These are phyloP conservation scores for Leuciscus idus DNA, from an alignment of 2,113 vertebrate genomes.

Conservation along the genomic window DNA sequence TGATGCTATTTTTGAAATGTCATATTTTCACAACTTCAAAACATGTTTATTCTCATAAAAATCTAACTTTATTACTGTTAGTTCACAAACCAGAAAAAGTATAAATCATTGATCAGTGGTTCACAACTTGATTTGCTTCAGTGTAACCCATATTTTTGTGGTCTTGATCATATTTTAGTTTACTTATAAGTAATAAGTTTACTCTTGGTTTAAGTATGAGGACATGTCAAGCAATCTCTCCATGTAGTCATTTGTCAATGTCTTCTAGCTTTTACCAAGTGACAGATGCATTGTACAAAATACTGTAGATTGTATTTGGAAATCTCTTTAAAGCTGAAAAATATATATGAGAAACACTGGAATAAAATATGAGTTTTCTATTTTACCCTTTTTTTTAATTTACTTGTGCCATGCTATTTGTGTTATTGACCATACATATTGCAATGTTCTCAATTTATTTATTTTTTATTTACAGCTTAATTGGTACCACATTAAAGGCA, in stretches of 20 bases:
- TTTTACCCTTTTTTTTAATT: no score
- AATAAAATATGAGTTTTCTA: background rate
- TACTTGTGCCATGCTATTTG: background rate
- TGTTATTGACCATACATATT: background rate
- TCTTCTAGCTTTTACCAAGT: background rate
- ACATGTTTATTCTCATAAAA: background rate
- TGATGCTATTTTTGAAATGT: background rate
- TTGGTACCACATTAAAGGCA: conserved; percentile 88
- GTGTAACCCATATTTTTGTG: background rate
- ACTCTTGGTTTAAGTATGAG: background rate
- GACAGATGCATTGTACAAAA: background rate
- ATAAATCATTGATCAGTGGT: background rate
- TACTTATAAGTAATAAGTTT: background rate
- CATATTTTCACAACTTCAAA: background rate
- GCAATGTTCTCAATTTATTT: conserved; percentile 53
- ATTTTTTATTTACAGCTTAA: conserved; percentile 75
- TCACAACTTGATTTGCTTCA: background rate
- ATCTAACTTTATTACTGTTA: background rate
- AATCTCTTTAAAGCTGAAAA: background rate
- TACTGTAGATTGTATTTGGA: background rate
- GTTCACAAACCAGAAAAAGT: background rate
- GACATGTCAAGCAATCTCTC: background rate
- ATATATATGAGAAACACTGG: no score
- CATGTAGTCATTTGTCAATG: background rate
- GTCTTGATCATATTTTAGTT: background rate